Evolutionary conservation across 2,797 vertebrate genomes (phyloP), one percentile per base, ranked within the genome.

Genomic region (Lepus oiostolus): DNA sequence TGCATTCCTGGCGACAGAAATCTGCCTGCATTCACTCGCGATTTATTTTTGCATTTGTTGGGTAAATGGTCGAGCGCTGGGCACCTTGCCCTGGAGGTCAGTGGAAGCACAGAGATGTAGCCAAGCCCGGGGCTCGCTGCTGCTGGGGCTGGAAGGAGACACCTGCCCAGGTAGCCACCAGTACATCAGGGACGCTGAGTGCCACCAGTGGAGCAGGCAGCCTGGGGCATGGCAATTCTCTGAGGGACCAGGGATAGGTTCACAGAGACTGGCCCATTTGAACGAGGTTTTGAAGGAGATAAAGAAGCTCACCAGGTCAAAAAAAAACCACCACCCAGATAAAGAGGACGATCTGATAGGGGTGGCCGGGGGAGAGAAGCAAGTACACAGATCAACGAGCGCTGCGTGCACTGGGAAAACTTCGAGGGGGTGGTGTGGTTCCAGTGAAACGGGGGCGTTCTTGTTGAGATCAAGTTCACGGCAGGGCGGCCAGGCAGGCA

Each of bases 221-320:
- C 28, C 2, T 60, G 70, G 54, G 38, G 12, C 58, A 12, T n/a
- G 32, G 63, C 3, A 19, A 22, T 38, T 74, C 62, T 62, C n/a
- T 0, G 0, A 35, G 58, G 60, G 67, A 30, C 32, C 21, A 71
- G 79, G 81, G 28, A 54, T 50, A 77, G 74, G 47, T 50, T 71
- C 35, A 22, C n/a, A 42, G 54, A 85, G 68, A 22, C 0, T 22
- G 92, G 85, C 52, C 19, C 26, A 42, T 28, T 21, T 11, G 32
- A 47, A n/a, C 24, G n/a, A 67, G 79, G 83, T 28, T 93, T 58
- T 90, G 72, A 92, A 80, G 88, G 32, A 32, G 84, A 30, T 8
- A 3, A 13, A 84, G 75, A 86, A 65, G 88, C 76, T 47, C 8
- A 13, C 30, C 17, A 4, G 35, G 30, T 7, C 42, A 28, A n/a